These are phyloP conservation scores for Plecturocebus donacophilus DNA, from an alignment of 2,113 vertebrate genomes.

Conservation along the genomic window DNA sequence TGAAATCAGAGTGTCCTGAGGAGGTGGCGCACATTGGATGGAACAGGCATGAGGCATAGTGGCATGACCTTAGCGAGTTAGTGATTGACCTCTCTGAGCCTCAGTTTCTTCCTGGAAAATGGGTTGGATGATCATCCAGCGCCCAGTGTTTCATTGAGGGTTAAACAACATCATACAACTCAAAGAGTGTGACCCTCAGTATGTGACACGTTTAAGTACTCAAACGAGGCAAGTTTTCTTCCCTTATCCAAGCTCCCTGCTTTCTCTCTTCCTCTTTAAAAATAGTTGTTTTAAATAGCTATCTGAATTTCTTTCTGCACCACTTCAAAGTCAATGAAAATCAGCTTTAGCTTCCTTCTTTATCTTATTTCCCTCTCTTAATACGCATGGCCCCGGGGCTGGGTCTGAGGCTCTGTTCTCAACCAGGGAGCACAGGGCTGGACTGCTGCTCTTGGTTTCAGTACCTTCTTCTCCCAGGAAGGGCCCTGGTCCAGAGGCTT, in stretches of 20 bases:
- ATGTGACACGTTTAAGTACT: not conserved
- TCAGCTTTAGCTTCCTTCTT: not conserved
- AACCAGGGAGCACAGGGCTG: rapidly evolving
- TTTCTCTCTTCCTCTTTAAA: not conserved
- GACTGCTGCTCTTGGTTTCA: not conserved
- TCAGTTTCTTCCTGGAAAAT: not conserved
- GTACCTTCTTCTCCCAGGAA: not conserved
- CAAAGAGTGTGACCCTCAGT: not conserved
- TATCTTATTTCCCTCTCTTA: not conserved
- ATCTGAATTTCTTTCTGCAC: not conserved
- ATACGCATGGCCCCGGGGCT: too few relatives aligned
- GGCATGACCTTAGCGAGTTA: not conserved
- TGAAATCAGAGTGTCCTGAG: not conserved
- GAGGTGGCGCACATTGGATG: rapidly evolving
- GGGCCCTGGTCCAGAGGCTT: not conserved
- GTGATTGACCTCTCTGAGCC: not conserved
- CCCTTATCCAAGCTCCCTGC: not conserved
- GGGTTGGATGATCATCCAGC: not conserved
- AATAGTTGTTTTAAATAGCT: not conserved
- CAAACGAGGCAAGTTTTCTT: not conserved
- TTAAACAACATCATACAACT: too few relatives aligned
- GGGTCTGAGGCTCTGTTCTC: not conserved
- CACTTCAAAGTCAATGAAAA: not conserved
- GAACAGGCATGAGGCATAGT: rapidly evolving
- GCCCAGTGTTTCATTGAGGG: not conserved